A percentile compares a stretch with the other conserved stretches of the same genome.
phyloP scores from a whole-genome alignment of 2,888 invertebrate species.

The Cyclophora punctaria region DNA sequence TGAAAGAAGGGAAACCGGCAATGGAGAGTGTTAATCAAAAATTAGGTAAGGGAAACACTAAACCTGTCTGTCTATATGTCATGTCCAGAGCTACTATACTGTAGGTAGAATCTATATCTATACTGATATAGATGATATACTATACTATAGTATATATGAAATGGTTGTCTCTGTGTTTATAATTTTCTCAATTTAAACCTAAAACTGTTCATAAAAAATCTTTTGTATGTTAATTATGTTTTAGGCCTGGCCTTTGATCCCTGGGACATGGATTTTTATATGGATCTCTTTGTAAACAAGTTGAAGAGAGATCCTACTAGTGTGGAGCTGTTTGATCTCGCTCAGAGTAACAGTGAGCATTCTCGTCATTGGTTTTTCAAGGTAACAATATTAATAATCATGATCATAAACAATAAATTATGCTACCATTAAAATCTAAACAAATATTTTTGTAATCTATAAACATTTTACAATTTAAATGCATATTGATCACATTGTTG shows the following conservation, averaged over 20 bases:
- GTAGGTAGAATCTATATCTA: neutral
- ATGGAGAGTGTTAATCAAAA: conserved; percentile 86
- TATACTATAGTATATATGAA: no score
- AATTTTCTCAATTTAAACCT: neutral
- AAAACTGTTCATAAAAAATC: no score
- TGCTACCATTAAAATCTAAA: neutral
- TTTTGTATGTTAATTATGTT: conserved; percentile 5
- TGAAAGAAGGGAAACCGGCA: conserved; percentile 83
- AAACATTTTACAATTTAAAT: no score
- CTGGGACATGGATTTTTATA: conserved; percentile 94
- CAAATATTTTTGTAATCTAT: no score
- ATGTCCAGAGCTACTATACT: neutral
- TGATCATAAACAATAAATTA: neutral
- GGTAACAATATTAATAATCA: conserved; percentile 34
- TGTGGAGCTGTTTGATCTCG: conserved; percentile 97
- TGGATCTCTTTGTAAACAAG: conserved; percentile 86
- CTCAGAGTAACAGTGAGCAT: conserved; percentile 98
- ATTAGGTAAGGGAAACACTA: conserved; percentile 70
- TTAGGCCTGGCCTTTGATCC: conserved; percentile 92
- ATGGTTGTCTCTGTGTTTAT: no score
- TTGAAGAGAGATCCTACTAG: conserved; percentile 95
- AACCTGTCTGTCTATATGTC: neutral
- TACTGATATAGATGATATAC: no score
- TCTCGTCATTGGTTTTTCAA: conserved; percentile 99
- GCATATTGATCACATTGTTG: no score